A percentile compares a stretch with the other conserved stretches of the same genome.
Conservation (phyloP, 2,888 invertebrate species). For the Caenorhabditis becei region DNA sequence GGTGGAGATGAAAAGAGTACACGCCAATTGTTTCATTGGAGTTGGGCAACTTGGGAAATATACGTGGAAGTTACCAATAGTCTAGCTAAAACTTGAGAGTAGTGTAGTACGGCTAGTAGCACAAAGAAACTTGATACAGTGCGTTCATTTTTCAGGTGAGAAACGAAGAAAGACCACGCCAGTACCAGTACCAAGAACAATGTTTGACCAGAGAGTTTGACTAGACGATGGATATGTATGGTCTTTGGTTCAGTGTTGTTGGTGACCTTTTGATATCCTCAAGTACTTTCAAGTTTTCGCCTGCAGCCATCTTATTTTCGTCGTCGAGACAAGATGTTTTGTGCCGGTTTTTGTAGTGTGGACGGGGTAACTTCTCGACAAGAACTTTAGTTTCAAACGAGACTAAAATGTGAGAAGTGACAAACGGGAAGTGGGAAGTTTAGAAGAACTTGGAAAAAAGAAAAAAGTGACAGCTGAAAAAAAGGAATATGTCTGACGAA, state of each 20-base stretch:
- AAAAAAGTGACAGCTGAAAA: neutral
- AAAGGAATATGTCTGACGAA: too few relatives aligned
- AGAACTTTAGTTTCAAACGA: too few relatives aligned
- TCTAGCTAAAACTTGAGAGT: neutral
- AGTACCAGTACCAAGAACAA: slow-evolving; percentile 17
- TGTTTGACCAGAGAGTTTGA: slow-evolving; percentile 36
- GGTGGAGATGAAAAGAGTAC: slow-evolving; percentile 10
- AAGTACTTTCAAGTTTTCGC: slow-evolving; percentile 46
- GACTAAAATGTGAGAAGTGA: too few relatives aligned
- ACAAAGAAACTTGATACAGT: slow-evolving; percentile 29
- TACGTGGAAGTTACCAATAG: too few relatives aligned
- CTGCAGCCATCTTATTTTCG: slow-evolving; percentile 13
- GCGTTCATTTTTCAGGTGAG: slow-evolving; percentile 25
- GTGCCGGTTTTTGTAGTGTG: slow-evolving; percentile 25
- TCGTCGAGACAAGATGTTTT: slow-evolving; percentile 10
- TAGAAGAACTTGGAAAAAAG: neutral
- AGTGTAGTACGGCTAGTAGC: neutral
- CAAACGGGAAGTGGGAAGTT: too few relatives aligned
- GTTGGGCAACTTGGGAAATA: neutral
- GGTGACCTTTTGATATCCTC: slow-evolving; percentile 53
- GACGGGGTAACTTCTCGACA: neutral
- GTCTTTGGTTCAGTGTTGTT: slow-evolving; percentile 42
- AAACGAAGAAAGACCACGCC: slow-evolving; percentile 10
- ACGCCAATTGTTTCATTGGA: neutral
- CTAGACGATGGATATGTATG: slow-evolving; percentile 33